phyloP scores from a whole-genome alignment of 2,113 vertebrate species.

The Tragulus kanchil region DNA sequence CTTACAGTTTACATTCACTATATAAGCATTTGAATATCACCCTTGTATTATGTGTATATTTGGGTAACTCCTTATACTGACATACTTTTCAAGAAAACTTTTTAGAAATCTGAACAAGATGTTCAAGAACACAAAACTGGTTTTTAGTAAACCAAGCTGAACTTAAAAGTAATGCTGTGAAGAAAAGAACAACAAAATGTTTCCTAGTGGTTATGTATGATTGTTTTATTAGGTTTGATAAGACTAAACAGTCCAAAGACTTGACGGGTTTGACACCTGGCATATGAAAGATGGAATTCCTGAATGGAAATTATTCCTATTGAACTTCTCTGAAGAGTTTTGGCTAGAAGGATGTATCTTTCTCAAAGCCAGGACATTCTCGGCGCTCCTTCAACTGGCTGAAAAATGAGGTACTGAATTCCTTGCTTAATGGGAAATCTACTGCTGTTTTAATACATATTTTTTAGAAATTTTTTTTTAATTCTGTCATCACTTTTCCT shows the following conservation, averaged over 20 bases:
- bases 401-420: constrained; percentile 86
- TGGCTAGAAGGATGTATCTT: constrained; percentile 82
- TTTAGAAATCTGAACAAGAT: constrained; percentile 84
- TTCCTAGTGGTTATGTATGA: constrained; percentile 77
- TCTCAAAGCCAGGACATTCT: constrained; percentile 87
- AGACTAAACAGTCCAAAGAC: constrained; percentile 83
- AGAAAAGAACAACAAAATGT: constrained; percentile 77
- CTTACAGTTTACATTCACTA: constrained; percentile 53
- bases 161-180: constrained; percentile 83
- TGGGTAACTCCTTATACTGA: constrained; percentile 67
- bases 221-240: constrained; percentile 86
- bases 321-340: constrained; percentile 85
- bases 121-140: constrained; percentile 78
- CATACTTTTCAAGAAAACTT: constrained; percentile 69
- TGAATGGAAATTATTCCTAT: constrained; percentile 86
- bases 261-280: constrained; percentile 84
- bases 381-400: constrained; percentile 86
- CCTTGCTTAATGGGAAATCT: constrained; percentile 83
- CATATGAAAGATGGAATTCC: constrained; percentile 86
- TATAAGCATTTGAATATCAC: constrained; percentile 49
- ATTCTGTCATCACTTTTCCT: constrained; percentile 82
- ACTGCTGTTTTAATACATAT: constrained; percentile 85
- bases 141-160: constrained; percentile 79
- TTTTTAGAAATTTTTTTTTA: constrained; percentile 65
- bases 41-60: constrained; percentile 63